Evolutionary conservation across 2,888 invertebrate genomes (phyloP).

Genomic region (Notodonta ziczac): DNA sequence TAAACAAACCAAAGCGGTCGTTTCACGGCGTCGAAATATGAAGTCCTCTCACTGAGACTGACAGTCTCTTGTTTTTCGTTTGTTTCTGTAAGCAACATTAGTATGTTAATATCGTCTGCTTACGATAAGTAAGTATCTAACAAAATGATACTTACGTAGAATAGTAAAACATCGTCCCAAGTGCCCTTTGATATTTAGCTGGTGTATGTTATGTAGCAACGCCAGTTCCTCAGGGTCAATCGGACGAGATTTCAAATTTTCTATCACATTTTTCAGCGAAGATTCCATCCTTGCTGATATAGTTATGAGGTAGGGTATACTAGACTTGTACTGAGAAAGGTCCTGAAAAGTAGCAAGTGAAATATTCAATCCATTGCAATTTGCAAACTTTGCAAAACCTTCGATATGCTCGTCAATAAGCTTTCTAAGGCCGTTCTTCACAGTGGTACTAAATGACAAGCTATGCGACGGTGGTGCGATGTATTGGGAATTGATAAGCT

Average conservation of each 20-base stretch:
- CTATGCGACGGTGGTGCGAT: too few relatives aligned
- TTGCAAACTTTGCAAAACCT: neutral
- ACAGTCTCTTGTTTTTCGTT: conserved; percentile 52
- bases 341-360: conserved; percentile 41
- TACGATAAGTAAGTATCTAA: too few relatives aligned
- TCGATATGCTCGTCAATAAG: neutral
- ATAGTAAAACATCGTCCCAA: conserved; percentile 59
- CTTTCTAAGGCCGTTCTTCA: too few relatives aligned
- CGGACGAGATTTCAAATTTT: conserved; percentile 51
- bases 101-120: too few relatives aligned
- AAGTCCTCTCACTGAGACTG: conserved; percentile 46
- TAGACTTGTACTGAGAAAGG: conserved; percentile 46
- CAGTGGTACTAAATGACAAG: too few relatives aligned
- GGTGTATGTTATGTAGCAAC: conserved; percentile 57
- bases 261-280: conserved; percentile 44
- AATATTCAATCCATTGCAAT: too few relatives aligned
- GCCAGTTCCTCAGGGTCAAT: conserved; percentile 61
- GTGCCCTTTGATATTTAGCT: conserved; percentile 51
- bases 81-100: conserved; percentile 41
- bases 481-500: too few relatives aligned
- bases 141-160: conserved; percentile 42
- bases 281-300: conserved; percentile 57
- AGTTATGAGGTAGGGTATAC: conserved; percentile 53
- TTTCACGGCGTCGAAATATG: conserved; percentile 55
- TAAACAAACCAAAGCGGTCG: conserved; percentile 88